Percentiles rank a stretch among this genome's conserved stretches.
These are phyloP conservation scores for Laticauda colubrina DNA, from an alignment of 2,113 vertebrate genomes.

Conservation along the genomic window DNA sequence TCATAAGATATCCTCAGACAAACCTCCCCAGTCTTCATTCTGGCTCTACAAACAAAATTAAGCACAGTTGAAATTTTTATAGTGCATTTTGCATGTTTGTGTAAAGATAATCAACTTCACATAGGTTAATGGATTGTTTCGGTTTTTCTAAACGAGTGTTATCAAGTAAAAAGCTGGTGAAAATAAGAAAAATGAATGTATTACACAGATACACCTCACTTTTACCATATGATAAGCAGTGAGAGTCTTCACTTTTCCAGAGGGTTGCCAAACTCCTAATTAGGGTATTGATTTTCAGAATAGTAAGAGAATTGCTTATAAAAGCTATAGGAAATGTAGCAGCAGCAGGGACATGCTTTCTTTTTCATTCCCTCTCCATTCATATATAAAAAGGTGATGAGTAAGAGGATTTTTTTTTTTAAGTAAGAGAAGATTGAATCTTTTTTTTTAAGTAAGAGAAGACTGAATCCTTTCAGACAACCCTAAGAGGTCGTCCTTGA, in stretches of 20 bases:
- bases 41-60: constrained; percentile 92
- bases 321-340: not conserved
- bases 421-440: not conserved
- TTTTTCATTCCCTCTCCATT: not conserved
- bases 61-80: constrained; percentile 73
- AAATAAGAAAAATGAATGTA: constrained; percentile 26
- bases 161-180: constrained; percentile 7
- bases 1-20: constrained; percentile 96
- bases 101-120: constrained; percentile 37
- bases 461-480: not conserved
- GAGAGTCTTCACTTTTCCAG: not conserved
- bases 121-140: constrained; percentile 28
- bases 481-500: not conserved
- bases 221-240: not conserved
- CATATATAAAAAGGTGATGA: not conserved
- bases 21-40: constrained; percentile 97
- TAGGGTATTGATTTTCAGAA: not conserved
- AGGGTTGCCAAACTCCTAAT: not conserved
- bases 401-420: not conserved
- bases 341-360: not conserved
- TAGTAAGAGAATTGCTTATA: not conserved
- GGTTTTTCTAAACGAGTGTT: constrained; percentile 28
- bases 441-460: not conserved
- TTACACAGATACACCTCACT: not conserved
- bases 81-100: constrained; percentile 50